phyloP scores from a whole-genome alignment of 2,113 vertebrate species.

The Hymenochirus boettgeri region DNA sequence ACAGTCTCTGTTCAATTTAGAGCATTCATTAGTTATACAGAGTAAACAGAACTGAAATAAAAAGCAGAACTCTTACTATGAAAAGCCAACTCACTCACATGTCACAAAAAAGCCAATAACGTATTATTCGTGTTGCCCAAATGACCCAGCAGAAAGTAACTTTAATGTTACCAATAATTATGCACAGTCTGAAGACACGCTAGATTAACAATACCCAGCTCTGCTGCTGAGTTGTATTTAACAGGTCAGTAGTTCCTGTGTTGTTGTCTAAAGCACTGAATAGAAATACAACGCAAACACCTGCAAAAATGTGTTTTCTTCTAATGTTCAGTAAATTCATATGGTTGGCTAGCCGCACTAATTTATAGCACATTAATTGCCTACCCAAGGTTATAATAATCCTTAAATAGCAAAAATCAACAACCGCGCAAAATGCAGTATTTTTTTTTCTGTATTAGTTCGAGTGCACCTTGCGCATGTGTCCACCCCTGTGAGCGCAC shows the following conservation, averaged over 20 bases:
- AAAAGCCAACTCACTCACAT: background rate
- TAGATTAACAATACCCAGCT: background rate
- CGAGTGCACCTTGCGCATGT: too few species aligned
- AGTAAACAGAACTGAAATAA: background rate
- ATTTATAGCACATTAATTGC: too few species aligned
- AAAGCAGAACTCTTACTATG: background rate
- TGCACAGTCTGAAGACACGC: background rate
- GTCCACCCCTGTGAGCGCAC: too few species aligned
- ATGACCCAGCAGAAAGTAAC: conserved; percentile 9
- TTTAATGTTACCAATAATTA: background rate
- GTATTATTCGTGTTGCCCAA: background rate
- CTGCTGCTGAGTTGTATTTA: background rate
- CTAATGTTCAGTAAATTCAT: background rate
- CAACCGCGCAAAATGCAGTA: too few species aligned
- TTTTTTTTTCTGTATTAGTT: too few species aligned
- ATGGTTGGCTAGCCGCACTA: background rate
- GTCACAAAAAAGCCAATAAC: background rate
- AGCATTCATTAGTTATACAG: background rate
- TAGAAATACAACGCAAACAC: background rate
- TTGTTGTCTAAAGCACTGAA: background rate
- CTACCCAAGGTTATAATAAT: too few species aligned
- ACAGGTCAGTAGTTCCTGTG: background rate
- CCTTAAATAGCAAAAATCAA: too few species aligned
- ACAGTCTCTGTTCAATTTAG: background rate
- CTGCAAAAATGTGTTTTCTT: background rate